A percentile compares a stretch with the other conserved stretches of the same genome.
Evolutionary conservation across 2,888 invertebrate genomes (phyloP).

Genomic region (Temnothorax unifasciatus): DNA sequence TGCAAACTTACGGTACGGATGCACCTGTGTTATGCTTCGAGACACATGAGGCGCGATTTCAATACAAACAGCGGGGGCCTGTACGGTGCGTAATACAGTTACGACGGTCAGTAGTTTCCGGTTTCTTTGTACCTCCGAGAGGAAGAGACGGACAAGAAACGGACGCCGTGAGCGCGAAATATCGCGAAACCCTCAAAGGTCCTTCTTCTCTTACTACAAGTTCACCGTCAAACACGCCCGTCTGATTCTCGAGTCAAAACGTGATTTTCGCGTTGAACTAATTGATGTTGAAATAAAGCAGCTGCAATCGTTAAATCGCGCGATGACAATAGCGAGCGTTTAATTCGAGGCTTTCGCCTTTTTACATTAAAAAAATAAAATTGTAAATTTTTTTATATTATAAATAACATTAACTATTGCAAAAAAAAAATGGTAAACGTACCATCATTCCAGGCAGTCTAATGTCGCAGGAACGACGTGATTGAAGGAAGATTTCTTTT

Average conservation of each 20-base stretch:
- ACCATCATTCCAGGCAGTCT: slow-evolving; percentile 85
- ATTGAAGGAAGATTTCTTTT: slow-evolving; percentile 76
- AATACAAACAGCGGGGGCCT: slow-evolving; percentile 65
- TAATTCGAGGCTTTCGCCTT: background rate
- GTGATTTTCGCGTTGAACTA: background rate
- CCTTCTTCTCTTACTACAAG: background rate
- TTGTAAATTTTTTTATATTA: background rate
- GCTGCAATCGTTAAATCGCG: background rate
- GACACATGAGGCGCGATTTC: slow-evolving; percentile 69
- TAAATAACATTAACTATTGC: background rate
- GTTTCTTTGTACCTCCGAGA: slow-evolving; percentile 66
- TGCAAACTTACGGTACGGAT: slow-evolving; percentile 67
- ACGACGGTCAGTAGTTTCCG: slow-evolving; percentile 72
- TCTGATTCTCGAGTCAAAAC: background rate
- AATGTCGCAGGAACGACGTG: slow-evolving; percentile 71
- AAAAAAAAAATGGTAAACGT: slow-evolving; percentile 53
- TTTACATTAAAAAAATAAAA: background rate
- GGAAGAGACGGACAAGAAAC: slow-evolving; percentile 58
- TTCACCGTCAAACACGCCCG: background rate
- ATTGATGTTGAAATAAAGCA: background rate
- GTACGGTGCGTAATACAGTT: slow-evolving; percentile 71
- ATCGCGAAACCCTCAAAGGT: background rate
- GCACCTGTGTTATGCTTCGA: slow-evolving; percentile 70
- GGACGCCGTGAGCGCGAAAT: slow-evolving; percentile 53
- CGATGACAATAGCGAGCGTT: too few relatives aligned